Evolutionary conservation across 1,140 invertebrate species (phyloP).

Genomic region (Drosophila paulistorum): DNA sequence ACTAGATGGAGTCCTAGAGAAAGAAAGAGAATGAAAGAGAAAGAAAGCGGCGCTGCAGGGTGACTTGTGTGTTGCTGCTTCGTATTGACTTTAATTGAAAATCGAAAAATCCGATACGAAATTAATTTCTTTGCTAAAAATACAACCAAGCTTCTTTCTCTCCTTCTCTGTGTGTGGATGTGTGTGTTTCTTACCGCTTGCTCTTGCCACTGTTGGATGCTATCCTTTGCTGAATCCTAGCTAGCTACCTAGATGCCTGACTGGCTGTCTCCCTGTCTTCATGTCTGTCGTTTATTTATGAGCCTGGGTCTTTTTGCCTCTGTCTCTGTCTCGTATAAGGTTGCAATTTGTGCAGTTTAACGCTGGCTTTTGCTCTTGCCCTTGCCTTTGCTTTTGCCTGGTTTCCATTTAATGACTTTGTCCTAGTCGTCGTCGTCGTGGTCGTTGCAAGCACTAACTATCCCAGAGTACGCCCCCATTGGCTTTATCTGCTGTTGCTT

Average conservation of each 20-base stretch:
- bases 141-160: conserved; percentile 45
- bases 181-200: conserved; percentile 48
- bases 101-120: conserved; percentile 81
- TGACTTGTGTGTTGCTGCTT: conserved; percentile 34
- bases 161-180: conserved; percentile 5
- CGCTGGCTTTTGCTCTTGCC: conserved; percentile 71
- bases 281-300: conserved; percentile 65
- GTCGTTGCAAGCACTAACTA: conserved; percentile 47
- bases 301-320: conserved; percentile 43
- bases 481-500: conserved; percentile 34
- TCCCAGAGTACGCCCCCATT: conserved; percentile 13
- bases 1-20: neutral
- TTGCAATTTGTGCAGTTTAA: conserved; percentile 82
- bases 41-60: conserved; percentile 9
- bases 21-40: neutral
- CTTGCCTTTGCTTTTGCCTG: conserved; percentile 16
- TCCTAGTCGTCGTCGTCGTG: conserved; percentile 51
- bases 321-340: conserved; percentile 51
- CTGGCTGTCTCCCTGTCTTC: conserved; percentile 2
- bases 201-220: conserved; percentile 48
- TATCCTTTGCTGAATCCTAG: neutral
- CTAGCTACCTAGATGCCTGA: conserved; percentile 4
- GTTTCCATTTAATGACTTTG: conserved; percentile 75
- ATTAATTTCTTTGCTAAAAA: conserved; percentile 81
- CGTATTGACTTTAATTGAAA: conserved; percentile 81